These are phyloP conservation scores for Oenanthe oenanthe DNA, from an alignment of 2,113 vertebrate species.

Conservation along the genomic window DNA sequence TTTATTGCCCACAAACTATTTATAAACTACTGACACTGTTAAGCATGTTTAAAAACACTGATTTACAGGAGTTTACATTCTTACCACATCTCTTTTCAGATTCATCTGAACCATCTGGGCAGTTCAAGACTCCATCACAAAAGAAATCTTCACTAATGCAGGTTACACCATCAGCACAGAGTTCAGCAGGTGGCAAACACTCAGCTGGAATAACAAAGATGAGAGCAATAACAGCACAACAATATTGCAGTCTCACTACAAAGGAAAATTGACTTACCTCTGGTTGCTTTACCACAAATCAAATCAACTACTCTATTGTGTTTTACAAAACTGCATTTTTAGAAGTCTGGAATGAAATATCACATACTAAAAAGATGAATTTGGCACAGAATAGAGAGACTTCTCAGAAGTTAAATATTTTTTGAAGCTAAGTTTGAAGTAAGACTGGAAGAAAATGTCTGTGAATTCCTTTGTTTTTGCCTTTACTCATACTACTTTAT, in stretches of 20 bases:
- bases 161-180: conserved; percentile 65
- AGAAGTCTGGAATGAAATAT: not conserved
- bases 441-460: not conserved
- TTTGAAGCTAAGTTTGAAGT: not conserved
- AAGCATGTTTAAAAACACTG: not conserved
- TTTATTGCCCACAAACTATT: not conserved
- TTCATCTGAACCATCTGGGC: conserved; percentile 80
- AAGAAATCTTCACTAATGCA: conserved; percentile 69
- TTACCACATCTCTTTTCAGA: conserved; percentile 74
- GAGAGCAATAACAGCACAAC: conserved; percentile 10
- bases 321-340: conserved; percentile 28
- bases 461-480: not conserved
- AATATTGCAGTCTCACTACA: not conserved
- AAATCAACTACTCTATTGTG: not conserved
- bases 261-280: not conserved
- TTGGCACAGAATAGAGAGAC: not conserved
- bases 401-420: not conserved
- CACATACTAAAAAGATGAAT: not conserved
- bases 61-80: conserved; percentile 7
- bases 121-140: conserved; percentile 80
- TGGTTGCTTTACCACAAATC: conserved; percentile 4
- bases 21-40: not conserved
- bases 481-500: not conserved
- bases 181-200: conserved; percentile 58
- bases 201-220: conserved; percentile 30